A percentile compares a stretch with the other conserved stretches of the same genome.
phyloP scores from a whole-genome alignment of 2,113 vertebrate genomes.

The Andinoacara biseriatus region DNA sequence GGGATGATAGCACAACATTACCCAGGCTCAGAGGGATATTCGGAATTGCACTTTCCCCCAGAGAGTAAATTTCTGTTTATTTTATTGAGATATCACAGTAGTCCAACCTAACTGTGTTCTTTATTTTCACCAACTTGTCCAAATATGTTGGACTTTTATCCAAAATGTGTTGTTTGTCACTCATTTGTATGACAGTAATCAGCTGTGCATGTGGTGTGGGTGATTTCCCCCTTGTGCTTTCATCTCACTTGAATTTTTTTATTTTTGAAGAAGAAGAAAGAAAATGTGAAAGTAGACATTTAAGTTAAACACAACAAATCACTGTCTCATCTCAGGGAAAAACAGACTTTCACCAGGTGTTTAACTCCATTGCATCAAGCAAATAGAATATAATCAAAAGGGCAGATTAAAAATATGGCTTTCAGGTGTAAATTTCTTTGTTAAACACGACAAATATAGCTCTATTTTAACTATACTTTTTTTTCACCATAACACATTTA shows the following conservation, averaged over 20 bases:
- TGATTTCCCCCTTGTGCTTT: neutral
- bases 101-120: slow-evolving; percentile 24
- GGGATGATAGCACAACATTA: slow-evolving; percentile 69
- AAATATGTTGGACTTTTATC: neutral
- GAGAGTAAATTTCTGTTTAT: slow-evolving; percentile 50
- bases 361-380: neutral
- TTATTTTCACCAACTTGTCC: neutral
- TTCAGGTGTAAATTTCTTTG: neutral
- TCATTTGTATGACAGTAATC: slow-evolving; percentile 4
- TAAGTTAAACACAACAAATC: slow-evolving; percentile 3
- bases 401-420: neutral
- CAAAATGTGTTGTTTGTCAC: neutral
- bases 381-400: neutral
- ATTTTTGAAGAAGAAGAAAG: neutral
- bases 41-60: slow-evolving; percentile 27
- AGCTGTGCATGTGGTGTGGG: neutral
- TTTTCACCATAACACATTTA: neutral
- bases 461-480: neutral
- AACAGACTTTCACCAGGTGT: neutral
- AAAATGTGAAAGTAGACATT: neutral
- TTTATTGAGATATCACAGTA: slow-evolving; percentile 54
- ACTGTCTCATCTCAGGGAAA: neutral
- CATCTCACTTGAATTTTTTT: neutral
- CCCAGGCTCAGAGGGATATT: slow-evolving; percentile 47
- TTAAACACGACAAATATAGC: neutral